Conservation (phyloP, 2,113 vertebrate genomes). For the Oceanodroma tethys region DNA sequence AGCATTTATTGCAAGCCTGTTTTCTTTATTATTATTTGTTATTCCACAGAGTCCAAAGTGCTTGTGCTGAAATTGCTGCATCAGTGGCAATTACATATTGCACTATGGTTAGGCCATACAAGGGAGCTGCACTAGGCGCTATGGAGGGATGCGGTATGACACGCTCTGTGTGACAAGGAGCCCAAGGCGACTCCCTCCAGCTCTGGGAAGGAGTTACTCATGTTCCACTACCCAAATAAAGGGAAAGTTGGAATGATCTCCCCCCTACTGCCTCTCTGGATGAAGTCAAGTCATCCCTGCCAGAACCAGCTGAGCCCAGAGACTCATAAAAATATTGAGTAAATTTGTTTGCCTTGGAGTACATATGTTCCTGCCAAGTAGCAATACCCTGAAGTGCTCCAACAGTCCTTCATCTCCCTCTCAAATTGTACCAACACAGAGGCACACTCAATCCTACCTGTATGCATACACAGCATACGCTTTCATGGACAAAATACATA, state of each 20-base stretch:
- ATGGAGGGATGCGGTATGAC: rapidly evolving
- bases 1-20: not conserved
- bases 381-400: not conserved
- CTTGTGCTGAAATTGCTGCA: not conserved
- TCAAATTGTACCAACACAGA: not conserved
- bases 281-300: not conserved
- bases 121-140: not conserved
- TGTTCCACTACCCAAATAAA: not conserved
- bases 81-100: not conserved
- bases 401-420: not conserved
- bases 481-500: not conserved
- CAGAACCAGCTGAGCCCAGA: not conserved
- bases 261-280: not conserved
- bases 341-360: constrained; percentile 23
- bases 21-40: not conserved
- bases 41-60: not conserved
- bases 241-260: not conserved
- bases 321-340: not conserved
- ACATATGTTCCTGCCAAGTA: not conserved
- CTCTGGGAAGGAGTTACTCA: not conserved
- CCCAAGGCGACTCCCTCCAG: not conserved
- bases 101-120: not conserved
- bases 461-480: not conserved
- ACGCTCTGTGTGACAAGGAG: not conserved
- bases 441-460: not conserved